Percentiles rank a stretch among this genome's conserved stretches.
These are phyloP conservation scores for Limnothrissa miodon DNA, from an alignment of 2,113 vertebrate genomes.

Conservation along the genomic window DNA sequence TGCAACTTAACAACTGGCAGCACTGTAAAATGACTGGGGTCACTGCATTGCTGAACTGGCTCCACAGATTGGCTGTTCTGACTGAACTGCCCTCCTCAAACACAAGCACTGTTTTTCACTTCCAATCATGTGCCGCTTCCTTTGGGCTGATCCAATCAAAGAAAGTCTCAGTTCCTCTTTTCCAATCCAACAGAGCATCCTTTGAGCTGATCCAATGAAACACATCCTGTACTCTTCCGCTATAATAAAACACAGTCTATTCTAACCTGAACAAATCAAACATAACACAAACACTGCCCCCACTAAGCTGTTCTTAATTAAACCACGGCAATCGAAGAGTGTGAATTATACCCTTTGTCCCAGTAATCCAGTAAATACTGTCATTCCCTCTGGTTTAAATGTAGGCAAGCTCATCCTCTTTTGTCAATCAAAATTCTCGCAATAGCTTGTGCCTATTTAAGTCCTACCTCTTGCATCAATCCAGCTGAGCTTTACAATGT, in stretches of 20 bases:
- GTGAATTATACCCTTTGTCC: background rate
- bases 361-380: background rate
- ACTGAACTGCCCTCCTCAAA: conserved; percentile 65
- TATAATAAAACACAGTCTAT: background rate
- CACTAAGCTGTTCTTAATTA: conserved; percentile 8
- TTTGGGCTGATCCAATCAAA: conserved; percentile 38
- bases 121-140: conserved; percentile 54
- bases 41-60: conserved; percentile 68
- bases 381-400: background rate
- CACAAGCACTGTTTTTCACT: conserved; percentile 49
- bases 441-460: too few species aligned
- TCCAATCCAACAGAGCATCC: conserved; percentile 8
- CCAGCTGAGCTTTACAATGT: too few species aligned
- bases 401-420: conserved; percentile 3
- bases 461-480: too few species aligned
- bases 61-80: conserved; percentile 65
- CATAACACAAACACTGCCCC: background rate
- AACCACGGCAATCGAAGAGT: background rate
- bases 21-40: conserved; percentile 68
- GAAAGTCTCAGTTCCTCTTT: background rate
- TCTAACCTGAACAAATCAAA: background rate
- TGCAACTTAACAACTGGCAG: conserved; percentile 67
- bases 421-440: background rate
- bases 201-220: conserved; percentile 1
- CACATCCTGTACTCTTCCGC: background rate